phyloP scores from a whole-genome alignment of 2,888 invertebrate genomes.

The Diarsia rubi region DNA sequence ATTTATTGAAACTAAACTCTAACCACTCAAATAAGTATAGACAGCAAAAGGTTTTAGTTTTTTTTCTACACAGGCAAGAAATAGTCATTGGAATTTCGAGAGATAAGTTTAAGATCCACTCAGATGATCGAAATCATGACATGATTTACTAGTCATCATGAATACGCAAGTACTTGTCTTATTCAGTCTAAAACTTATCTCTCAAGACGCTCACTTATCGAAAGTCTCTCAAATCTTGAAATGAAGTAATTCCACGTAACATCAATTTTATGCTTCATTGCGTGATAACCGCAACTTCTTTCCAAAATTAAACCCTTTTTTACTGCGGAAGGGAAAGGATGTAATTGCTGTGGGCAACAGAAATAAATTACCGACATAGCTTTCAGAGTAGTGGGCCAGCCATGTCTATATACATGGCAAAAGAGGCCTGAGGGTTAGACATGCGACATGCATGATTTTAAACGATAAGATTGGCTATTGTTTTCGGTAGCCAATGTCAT shows the following conservation, averaged over 20 bases:
- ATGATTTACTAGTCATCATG: background rate
- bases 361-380: background rate
- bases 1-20: constrained; percentile 1
- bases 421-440: background rate
- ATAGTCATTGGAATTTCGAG: background rate
- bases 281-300: background rate
- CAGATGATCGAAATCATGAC: background rate
- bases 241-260: constrained; percentile 10
- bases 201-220: background rate
- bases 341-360: background rate
- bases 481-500: background rate
- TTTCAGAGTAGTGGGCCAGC: background rate
- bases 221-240: background rate
- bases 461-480: background rate
- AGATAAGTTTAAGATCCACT: background rate
- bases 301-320: constrained; percentile 17
- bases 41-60: background rate
- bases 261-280: constrained; percentile 29
- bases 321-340: constrained; percentile 4
- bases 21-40: background rate
- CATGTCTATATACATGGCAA: background rate
- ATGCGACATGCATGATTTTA: background rate
- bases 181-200: background rate
- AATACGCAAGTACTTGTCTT: background rate
- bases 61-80: background rate